Evolutionary conservation across 2,113 vertebrate species (phyloP).

Genomic region (Pycnonotus jocosus): DNA sequence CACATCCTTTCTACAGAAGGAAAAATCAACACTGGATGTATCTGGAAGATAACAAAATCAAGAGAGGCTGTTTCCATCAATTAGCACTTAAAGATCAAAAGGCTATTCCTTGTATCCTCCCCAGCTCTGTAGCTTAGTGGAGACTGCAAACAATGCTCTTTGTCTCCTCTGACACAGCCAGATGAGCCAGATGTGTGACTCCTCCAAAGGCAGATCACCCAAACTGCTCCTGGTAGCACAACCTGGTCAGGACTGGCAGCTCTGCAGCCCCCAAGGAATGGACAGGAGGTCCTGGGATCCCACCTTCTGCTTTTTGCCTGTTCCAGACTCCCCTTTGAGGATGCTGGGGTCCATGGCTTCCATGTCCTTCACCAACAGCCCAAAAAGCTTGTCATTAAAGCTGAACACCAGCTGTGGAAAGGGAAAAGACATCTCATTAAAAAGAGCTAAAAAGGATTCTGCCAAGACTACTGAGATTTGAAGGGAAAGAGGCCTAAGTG

Average conservation of each 20-base stretch:
- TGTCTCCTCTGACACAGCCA: neutral
- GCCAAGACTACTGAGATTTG: neutral
- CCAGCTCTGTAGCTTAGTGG: neutral
- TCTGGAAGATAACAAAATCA: neutral
- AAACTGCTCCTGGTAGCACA: neutral
- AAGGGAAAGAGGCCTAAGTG: neutral
- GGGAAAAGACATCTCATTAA: neutral
- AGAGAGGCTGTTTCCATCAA: neutral
- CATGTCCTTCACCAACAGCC: constrained; percentile 86
- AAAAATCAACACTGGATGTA: neutral
- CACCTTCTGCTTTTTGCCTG: constrained; percentile 88
- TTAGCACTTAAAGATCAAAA: neutral
- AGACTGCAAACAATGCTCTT: neutral
- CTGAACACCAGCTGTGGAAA: constrained; percentile 85
- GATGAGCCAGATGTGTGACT: neutral
- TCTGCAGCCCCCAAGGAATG: neutral
- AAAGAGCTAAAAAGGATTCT: neutral
- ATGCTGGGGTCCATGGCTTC: constrained; percentile 96
- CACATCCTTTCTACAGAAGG: neutral
- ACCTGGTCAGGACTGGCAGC: neutral
- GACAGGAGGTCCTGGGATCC: neutral
- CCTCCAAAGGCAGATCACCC: neutral
- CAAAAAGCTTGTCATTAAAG: constrained; percentile 89
- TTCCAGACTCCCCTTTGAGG: constrained; percentile 77
- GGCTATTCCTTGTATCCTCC: neutral